Evolutionary conservation across 2,113 vertebrate species (phyloP).

Genomic region (Seriola rivoliana): DNA sequence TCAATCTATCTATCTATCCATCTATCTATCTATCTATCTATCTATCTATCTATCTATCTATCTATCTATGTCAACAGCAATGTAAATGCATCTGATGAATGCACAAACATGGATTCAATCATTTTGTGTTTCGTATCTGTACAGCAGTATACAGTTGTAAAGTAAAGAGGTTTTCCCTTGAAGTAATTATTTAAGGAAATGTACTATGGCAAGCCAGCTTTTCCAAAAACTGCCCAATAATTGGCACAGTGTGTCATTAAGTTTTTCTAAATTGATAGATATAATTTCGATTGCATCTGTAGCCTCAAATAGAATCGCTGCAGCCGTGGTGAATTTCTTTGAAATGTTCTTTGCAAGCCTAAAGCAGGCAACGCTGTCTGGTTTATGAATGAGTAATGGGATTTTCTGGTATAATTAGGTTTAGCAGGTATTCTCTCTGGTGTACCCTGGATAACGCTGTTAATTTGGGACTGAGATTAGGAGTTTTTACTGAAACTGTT

Average conservation of each 20-base stretch:
- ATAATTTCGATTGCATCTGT: slow-evolving; percentile 19
- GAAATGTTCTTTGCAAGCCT: slow-evolving; percentile 7
- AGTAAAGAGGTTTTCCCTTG: not conserved
- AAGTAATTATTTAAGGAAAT: not conserved
- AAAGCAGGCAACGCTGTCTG: slow-evolving; percentile 18
- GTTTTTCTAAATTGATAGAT: slow-evolving; percentile 2
- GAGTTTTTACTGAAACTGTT: slow-evolving; percentile 27
- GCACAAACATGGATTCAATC: not conserved
- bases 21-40: not conserved
- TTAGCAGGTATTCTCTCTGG: slow-evolving; percentile 43
- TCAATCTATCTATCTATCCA: no score
- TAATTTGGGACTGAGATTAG: slow-evolving; percentile 48
- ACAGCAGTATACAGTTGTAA: not conserved
- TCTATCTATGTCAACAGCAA: not conserved
- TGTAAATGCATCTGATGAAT: not conserved
- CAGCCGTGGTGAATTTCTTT: slow-evolving; percentile 27
- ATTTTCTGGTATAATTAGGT: slow-evolving; percentile 61
- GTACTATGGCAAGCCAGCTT: not conserved
- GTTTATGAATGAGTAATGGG: slow-evolving; percentile 48
- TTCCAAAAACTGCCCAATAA: slow-evolving; percentile 10
- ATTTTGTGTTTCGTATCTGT: not conserved
- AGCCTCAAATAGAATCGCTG: slow-evolving; percentile 25
- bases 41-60: not conserved
- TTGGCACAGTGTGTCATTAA: slow-evolving; percentile 2
- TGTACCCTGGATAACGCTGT: slow-evolving; percentile 24